A percentile compares a stretch with the other conserved stretches of the same genome.
Evolutionary conservation across 2,797 vertebrate species (phyloP).

Genomic region (Cryptoblepharus egeriae): DNA sequence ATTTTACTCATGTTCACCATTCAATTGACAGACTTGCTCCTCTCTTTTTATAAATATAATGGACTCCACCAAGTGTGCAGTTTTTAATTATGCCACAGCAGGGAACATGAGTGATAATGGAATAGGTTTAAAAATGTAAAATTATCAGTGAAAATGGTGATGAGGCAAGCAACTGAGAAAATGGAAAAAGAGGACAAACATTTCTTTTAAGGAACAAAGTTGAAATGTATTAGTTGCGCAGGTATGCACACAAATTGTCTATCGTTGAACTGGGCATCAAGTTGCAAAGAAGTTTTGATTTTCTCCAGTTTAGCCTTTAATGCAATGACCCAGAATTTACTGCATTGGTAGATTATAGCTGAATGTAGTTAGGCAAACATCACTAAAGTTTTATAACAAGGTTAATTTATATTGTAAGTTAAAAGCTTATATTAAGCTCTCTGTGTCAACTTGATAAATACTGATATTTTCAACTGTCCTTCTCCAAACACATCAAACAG

Average conservation of each 20-base stretch:
- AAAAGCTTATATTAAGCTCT: not conserved
- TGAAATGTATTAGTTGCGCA: not conserved
- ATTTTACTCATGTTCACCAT: not conserved
- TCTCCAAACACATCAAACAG: not conserved
- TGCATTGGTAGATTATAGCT: not conserved
- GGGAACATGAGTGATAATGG: conserved; percentile 1
- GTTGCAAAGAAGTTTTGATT: conserved; percentile 13
- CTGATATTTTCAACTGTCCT: not conserved
- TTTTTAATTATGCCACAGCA: conserved; percentile 20
- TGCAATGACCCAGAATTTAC: conserved; percentile 3
- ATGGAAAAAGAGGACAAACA: not conserved
- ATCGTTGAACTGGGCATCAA: conserved; percentile 5
- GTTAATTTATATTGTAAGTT: not conserved
- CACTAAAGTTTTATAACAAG: not conserved
- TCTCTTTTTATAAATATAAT: not conserved
- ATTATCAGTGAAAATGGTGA: conserved; percentile 8
- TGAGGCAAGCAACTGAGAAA: conserved; percentile 8
- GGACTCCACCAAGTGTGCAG: conserved; percentile 11
- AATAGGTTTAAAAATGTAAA: conserved; percentile 13
- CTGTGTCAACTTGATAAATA: not conserved
- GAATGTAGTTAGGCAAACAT: not conserved
- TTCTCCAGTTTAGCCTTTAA: conserved; percentile 6
- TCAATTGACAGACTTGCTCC: not conserved
- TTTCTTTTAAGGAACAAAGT: not conserved
- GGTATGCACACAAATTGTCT: not conserved